A percentile compares a stretch with the other conserved stretches of the same genome.
These are phyloP conservation scores for Copidosoma floridanum DNA, from an alignment of 1,140 invertebrate species.

Conservation along the genomic window DNA sequence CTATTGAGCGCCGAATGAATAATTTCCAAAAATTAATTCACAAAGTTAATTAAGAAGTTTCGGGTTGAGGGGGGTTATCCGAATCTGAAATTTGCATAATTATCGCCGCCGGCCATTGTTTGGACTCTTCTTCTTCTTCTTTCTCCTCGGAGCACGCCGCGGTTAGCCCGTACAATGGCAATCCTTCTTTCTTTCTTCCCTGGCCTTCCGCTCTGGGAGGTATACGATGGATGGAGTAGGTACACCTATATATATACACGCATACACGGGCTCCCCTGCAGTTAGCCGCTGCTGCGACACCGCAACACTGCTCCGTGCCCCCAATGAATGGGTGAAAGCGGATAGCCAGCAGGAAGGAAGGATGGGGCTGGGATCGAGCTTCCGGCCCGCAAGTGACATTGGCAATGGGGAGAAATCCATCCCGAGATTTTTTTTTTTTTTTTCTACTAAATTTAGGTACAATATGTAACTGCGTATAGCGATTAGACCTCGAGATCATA, in stretches of 20 bases:
- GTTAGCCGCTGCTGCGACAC: too few relatives aligned
- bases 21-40: slow-evolving; percentile 26
- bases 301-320: not conserved
- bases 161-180: slow-evolving; percentile 8
- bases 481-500: too few relatives aligned
- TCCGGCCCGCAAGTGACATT: too few relatives aligned
- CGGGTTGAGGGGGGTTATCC: not conserved
- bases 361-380: not conserved
- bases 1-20: slow-evolving; percentile 4
- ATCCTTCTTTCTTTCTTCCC: not conserved
- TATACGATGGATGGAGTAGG: not conserved
- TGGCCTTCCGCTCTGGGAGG: not conserved
- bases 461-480: too few relatives aligned
- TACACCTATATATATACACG: not conserved
- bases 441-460: too few relatives aligned
- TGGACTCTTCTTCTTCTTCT: not conserved
- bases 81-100: slow-evolving; percentile 16
- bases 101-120: slow-evolving; percentile 4
- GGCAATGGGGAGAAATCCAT: too few relatives aligned
- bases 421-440: too few relatives aligned
- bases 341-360: not conserved
- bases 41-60: slow-evolving; percentile 24
- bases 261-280: too few relatives aligned
- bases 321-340: not conserved
- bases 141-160: not conserved